Evolutionary conservation across 2,113 vertebrate species (phyloP).

Genomic region (Cariama cristata): DNA sequence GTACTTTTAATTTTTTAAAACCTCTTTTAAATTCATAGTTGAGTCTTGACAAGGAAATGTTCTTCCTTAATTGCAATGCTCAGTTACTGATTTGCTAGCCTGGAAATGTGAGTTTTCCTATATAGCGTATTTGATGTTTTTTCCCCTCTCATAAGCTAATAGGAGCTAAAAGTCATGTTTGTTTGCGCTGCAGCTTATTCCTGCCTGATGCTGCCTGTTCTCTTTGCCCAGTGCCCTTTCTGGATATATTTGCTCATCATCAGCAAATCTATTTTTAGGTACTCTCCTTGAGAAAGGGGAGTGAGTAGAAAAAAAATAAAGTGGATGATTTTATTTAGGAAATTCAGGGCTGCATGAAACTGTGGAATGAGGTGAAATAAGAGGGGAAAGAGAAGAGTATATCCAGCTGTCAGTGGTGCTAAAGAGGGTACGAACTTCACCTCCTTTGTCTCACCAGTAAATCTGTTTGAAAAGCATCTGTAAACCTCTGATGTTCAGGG

Average conservation of each 20-base stretch:
- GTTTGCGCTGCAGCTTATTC: background rate
- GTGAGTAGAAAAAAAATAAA: background rate
- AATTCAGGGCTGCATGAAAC: background rate
- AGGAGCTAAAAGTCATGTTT: background rate
- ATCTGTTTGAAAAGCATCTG: background rate
- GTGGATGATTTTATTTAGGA: background rate
- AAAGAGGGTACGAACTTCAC: background rate
- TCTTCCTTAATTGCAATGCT: background rate
- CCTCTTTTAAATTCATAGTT: background rate
- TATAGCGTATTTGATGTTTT: background rate
- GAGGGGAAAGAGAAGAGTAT: background rate
- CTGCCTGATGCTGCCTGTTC: background rate
- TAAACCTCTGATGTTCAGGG: background rate
- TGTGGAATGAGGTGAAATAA: background rate
- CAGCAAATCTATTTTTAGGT: background rate
- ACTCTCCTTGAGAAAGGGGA: background rate
- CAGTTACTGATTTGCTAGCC: background rate
- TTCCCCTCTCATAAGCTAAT: background rate
- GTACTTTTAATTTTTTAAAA: constrained; percentile 20
- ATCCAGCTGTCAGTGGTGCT: background rate
- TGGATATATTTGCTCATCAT: background rate
- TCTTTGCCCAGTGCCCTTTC: background rate
- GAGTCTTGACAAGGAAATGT: background rate
- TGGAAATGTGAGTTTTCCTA: background rate
- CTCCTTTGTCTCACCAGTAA: background rate